Evolutionary conservation across 92 coral and sea anemone species (phyloP).

Genomic region (Montipora capitata): DNA sequence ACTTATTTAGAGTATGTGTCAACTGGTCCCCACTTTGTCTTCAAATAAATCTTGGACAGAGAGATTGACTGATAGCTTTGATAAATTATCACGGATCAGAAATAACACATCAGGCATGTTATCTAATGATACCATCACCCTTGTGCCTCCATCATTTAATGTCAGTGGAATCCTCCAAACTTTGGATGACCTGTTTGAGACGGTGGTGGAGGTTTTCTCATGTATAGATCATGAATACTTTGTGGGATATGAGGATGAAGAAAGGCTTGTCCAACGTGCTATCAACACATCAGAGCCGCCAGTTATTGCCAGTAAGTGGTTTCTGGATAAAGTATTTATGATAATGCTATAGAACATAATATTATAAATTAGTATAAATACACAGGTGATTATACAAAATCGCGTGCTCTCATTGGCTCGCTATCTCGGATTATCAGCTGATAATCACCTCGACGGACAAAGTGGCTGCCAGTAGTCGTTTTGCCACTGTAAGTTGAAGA

Average conservation of each 20-base stretch:
- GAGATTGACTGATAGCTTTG: neutral
- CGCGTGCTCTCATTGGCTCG: too few relatives aligned
- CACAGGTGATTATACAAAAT: too few relatives aligned
- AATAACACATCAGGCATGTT: neutral
- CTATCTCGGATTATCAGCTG: too few relatives aligned
- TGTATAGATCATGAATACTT: slow-evolving; percentile 85
- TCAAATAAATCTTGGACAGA: neutral
- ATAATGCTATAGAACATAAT: too few relatives aligned
- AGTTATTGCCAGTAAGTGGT: slow-evolving; percentile 85
- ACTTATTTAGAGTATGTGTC: slow-evolving; percentile 20
- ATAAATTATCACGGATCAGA: too few relatives aligned
- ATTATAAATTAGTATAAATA: too few relatives aligned
- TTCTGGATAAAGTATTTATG: neutral
- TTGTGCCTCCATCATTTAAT: slow-evolving; percentile 30
- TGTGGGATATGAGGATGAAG: slow-evolving; percentile 78
- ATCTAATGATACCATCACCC: neutral
- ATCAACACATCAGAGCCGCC: slow-evolving; percentile 73
- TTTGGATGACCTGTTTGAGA: slow-evolving; percentile 64
- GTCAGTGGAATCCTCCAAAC: slow-evolving; percentile 45
- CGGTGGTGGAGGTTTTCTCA: slow-evolving; percentile 34
- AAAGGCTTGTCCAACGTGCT: slow-evolving; percentile 81
- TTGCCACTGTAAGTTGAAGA: too few relatives aligned
- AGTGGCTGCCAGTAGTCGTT: too few relatives aligned
- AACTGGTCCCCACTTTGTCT: neutral
- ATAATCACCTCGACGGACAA: too few relatives aligned